Base-by-base conservation (phyloP, 2,797 vertebrate genomes). In the Siniperca undulata region DNA sequence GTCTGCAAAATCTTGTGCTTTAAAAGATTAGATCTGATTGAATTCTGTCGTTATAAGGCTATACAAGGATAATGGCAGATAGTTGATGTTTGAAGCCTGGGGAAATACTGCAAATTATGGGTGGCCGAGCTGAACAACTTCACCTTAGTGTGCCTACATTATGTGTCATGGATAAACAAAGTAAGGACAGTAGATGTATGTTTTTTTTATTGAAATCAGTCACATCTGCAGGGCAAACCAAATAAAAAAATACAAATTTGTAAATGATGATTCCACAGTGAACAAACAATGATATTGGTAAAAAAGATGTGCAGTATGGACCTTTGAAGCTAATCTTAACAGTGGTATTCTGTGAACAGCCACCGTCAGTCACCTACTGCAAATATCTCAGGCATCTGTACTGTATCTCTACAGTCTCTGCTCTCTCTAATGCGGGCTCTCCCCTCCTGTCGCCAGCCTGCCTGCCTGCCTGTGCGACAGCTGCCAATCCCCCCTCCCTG, bases 401-500 rank as follows among this genome's bases (percentile, higher is more conserved):
- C 77, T 46, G 84, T 56, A 84, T 78, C 64, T 78, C 80, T 66
- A 24, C 81, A 66, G 65, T 50, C 66, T 75, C 24, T 56, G 60
- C 75, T 85, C 36, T 80, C 75, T 85, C 36, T 80, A 59, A 78
- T 55, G 70, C 36, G 70, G 71, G 46, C 85, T 90, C 68, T 71
- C 81, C 48, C 74, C 74, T 78, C 75, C 80, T 78, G 88, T 87
- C 86, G 70, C 82, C 85, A 70, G 83, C 84, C 82, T 34, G 80
- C 82, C 85, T 34, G 80, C 82, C 85, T 80, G 86, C 82, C 38
- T 77, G 84, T 30, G 89, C 91, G 93, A 94, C 93, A 93, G 94
- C 94, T 94, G 94, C 93, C 93, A 94, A 91, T 94, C 93, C 94
- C 88, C 50, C 72, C 82, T 93, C 92, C 93, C 92, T 2, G 1